A percentile compares a stretch with the other conserved stretches of the same genome.
phyloP scores from a whole-genome alignment of 2,888 invertebrate species.

The Odontothrips loti region DNA sequence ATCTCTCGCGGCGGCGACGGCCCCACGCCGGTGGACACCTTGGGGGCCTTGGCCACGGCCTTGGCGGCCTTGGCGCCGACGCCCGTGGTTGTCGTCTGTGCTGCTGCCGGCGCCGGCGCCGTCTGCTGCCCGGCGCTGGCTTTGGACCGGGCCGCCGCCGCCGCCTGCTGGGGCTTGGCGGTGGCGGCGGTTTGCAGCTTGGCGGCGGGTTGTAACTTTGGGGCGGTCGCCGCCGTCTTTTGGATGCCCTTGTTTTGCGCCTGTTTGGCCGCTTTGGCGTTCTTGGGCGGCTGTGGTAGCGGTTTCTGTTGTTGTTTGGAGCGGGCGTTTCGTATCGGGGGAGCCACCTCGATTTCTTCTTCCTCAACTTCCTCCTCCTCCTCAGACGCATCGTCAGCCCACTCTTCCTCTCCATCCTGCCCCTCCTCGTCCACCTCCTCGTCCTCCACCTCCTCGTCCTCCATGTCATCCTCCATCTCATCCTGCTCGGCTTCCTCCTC shows the following conservation, averaged over 20 bases:
- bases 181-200: neutral
- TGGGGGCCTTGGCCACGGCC: slow-evolving; percentile 35
- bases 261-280: slow-evolving; percentile 16
- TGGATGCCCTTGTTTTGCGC: slow-evolving; percentile 27
- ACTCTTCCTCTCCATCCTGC: neutral
- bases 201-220: slow-evolving; percentile 5
- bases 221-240: slow-evolving; percentile 14
- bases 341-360: neutral
- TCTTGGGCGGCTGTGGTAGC: slow-evolving; percentile 10
- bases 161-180: neutral
- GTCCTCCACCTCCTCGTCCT: slow-evolving; percentile 1
- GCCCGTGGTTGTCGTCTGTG: neutral
- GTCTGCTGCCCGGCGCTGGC: neutral
- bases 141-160: neutral
- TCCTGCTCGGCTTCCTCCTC: neutral
- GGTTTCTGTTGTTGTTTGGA: slow-evolving; percentile 18
- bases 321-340: neutral
- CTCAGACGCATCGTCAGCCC: neutral
- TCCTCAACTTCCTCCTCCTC: neutral
- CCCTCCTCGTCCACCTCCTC: neutral
- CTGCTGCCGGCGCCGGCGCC: slow-evolving; percentile 22
- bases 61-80: neutral
- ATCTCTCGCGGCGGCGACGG: slow-evolving; percentile 58
- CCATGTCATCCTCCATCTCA: neutral
- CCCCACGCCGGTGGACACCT: slow-evolving; percentile 59